Conservation (phyloP, 2,888 invertebrate genomes). For the Acanthosepion pharaonis region DNA sequence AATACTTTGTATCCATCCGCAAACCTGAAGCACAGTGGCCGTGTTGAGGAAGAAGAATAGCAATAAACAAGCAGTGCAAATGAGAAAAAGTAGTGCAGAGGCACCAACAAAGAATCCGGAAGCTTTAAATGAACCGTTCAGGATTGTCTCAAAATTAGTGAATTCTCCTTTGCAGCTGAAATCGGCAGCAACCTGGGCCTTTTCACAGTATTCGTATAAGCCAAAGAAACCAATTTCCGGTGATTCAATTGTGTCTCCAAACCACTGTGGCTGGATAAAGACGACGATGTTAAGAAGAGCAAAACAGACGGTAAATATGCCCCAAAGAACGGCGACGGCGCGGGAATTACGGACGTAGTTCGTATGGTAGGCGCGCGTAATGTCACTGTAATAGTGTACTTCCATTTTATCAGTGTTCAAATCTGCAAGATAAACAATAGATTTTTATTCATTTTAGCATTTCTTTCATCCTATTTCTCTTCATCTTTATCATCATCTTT, state of each 20-base stretch:
- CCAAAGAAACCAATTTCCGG: constrained; percentile 93
- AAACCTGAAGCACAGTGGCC: constrained; percentile 91
- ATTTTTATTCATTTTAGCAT: too few species aligned
- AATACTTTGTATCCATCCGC: constrained; percentile 95
- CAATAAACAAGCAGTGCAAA: constrained; percentile 89
- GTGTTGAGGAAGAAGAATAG: constrained; percentile 94
- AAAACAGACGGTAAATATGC: constrained; percentile 96
- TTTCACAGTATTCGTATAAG: constrained; percentile 87
- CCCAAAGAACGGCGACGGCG: constrained; percentile 97
- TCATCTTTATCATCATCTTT: too few species aligned
- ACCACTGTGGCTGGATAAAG: constrained; percentile 87
- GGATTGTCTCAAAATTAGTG: constrained; percentile 82
- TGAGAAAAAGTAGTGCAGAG: constrained; percentile 85
- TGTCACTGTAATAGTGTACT: constrained; percentile 62
- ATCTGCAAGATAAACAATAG: neutral
- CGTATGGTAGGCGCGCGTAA: constrained; percentile 67
- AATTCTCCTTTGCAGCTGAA: constrained; percentile 84
- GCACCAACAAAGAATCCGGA: constrained; percentile 92
- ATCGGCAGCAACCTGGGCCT: constrained; percentile 79
- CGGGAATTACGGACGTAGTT: constrained; percentile 75
- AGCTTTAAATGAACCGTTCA: constrained; percentile 87
- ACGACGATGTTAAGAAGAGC: constrained; percentile 95
- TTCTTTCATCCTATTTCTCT: too few species aligned
- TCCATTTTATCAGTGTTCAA: constrained; percentile 51
- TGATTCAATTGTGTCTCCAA: constrained; percentile 77